Base-by-base conservation (phyloP, 2,888 invertebrate genomes). In the Ormyrus nitidulus region DNA sequence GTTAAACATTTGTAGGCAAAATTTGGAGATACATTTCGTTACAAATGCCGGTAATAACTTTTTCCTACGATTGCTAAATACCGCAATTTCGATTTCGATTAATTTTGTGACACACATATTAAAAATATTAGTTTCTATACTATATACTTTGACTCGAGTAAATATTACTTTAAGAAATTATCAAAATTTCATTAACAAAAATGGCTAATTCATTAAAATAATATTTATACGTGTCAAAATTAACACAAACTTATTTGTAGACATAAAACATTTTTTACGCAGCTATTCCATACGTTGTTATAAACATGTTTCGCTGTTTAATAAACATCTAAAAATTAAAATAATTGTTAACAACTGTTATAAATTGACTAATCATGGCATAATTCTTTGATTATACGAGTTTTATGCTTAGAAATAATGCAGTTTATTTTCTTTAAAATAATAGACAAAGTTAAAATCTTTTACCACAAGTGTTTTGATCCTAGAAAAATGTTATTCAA, bases 1-100 rank as follows among this genome's bases (percentile, higher is more conserved):
- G 44, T 19, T 46, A 61, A 64, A 71, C 34, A 66, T 75, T 61
- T 48, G 10, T 71, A 19, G n/a, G 49, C 51, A 34, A 54, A 69
- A 53, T 34, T 34, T 34, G 34, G 34, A 34, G 34, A 34, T 34
- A 53, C n/a, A 56, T 7, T 8, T 51, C 34, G 49, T 65, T 65
- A 51, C 19, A n/a, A 34, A 34, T 34, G 34, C 34, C 34, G 34
- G 34, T 34, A 4, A 34, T 34, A 34, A 34, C 34, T 34, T 34
- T 34, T 34, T 34, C 34, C 34, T 34, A 34, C 34, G 34, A 34
- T 34, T 34, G 34, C 53, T 6, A 66, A 53, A 66, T 53, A 34
- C 19, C 34, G 10, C n/a, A 2, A 66, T 53, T 51, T 66, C 51
- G 19, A 59, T 59, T 19, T 19, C 59, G 8, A 59, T 19, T 59